These are phyloP conservation scores for Canis aureus DNA, from an alignment of 2,113 vertebrate genomes.

Conservation along the genomic window DNA sequence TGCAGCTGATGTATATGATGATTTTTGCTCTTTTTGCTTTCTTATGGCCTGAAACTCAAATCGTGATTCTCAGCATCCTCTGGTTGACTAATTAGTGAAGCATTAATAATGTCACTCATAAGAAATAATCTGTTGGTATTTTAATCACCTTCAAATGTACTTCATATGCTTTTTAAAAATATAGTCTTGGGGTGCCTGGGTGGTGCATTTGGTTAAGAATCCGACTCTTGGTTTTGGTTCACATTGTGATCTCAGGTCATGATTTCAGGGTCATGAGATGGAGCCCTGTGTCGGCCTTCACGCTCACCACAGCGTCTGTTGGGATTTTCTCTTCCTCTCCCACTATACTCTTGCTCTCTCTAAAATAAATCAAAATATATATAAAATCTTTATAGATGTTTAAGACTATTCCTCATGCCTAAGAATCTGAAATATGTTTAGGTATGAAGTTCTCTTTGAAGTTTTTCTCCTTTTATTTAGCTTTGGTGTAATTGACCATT, in stretches of 20 bases:
- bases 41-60: neutral
- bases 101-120: neutral
- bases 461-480: neutral
- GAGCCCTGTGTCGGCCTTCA: neutral
- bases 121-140: neutral
- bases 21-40: neutral
- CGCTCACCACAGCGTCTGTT: neutral
- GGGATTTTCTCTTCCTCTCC: neutral
- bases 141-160: neutral
- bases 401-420: neutral
- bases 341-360: neutral
- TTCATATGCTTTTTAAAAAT: neutral
- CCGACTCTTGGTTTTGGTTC: neutral
- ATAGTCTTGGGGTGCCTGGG: neutral
- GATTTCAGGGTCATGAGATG: neutral
- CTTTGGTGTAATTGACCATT: neutral
- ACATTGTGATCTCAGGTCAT: neutral
- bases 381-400: neutral
- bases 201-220: neutral
- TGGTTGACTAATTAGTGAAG: neutral
- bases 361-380: neutral
- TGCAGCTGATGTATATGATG: neutral
- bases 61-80: neutral
- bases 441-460: neutral
- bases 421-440: neutral